Evolutionary conservation across 2,113 vertebrate genomes (phyloP).

Genomic region (Pristiophorus japonicus): DNA sequence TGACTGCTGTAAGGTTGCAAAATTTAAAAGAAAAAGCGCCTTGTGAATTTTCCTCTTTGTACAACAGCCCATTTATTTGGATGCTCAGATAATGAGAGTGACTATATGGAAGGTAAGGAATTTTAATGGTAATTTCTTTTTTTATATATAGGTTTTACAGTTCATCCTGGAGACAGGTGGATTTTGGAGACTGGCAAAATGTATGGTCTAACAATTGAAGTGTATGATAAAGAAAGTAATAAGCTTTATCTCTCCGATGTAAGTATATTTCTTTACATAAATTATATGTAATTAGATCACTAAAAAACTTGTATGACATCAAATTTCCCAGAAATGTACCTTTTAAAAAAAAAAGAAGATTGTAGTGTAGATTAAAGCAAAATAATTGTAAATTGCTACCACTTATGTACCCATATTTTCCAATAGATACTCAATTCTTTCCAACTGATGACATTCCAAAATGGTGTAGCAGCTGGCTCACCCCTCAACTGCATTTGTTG

Average conservation of each 20-base stretch:
- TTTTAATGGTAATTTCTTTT: background rate
- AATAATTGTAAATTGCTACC: background rate
- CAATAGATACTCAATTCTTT: background rate
- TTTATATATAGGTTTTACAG: conserved; percentile 70
- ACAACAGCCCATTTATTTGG: background rate
- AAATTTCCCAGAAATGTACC: background rate
- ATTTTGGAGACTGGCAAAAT: conserved; percentile 74
- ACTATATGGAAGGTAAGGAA: background rate
- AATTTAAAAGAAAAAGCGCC: background rate
- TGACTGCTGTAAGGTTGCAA: background rate
- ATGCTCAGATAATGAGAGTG: background rate
- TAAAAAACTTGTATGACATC: background rate
- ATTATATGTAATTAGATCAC: background rate
- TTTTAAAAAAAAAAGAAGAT: background rate
- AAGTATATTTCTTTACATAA: conserved; percentile 52
- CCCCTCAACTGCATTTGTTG: background rate
- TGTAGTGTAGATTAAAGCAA: background rate
- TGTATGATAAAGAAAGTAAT: conserved; percentile 85
- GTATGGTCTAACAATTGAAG: conserved; percentile 77
- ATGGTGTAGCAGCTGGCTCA: background rate
- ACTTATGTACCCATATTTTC: background rate
- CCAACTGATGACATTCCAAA: background rate
- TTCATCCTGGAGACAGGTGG: conserved; percentile 85
- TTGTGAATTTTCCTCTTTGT: background rate
- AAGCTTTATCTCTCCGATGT: conserved; percentile 85